Evolutionary conservation across 2,797 vertebrate species (phyloP), one percentile per base, ranked within the genome.

Genomic region (Vultur gryphus): DNA sequence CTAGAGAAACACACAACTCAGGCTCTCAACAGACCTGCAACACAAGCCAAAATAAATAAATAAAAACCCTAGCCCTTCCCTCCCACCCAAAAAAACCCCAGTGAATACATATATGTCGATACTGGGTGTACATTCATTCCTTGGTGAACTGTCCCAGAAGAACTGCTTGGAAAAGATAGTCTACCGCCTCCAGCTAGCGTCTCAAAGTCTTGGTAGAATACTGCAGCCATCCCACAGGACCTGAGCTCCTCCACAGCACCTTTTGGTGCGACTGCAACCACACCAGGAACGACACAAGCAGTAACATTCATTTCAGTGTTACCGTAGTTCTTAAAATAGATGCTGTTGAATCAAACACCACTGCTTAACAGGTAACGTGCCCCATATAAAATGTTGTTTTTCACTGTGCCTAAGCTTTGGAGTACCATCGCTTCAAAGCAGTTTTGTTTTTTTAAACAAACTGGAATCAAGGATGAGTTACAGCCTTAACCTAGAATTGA

Each of bases 61-160:
- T 29, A 39, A 65, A 57, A 44, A 2, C 7, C 16, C 13, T 26
- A 54, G 41, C 6, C 66, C 33, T 46, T 10, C 6, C 20, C 10
- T 6, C 16, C 16, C 4, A 0, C 19, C 9, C 3, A 9, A 37
- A 24, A 57, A 43, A 6, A 12, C 31, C 5, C 10, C 10, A 3
- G 9, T 18, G 17, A 69, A 17, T 14, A n/a, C 6, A 8, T 28
- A 3, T 20, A 6, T 4, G 4, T 41, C 52, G 35, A 75, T 15
- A 62, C 9, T 11, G 71, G 14, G 2, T 29, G 11, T 39, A 33
- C 1, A 0, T 39, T 73, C 23, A 33, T 33, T 65, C 28, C 28
- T 26, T 35, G 8, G 26, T 11, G 15, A 46, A 65, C 46, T 62
- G 10, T 10, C 20, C 25, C 70, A 78, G 46, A 90, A 61, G 3